Evolutionary conservation across 2,888 invertebrate genomes (phyloP).

Genomic region (Drosophila vallismaia): DNA sequence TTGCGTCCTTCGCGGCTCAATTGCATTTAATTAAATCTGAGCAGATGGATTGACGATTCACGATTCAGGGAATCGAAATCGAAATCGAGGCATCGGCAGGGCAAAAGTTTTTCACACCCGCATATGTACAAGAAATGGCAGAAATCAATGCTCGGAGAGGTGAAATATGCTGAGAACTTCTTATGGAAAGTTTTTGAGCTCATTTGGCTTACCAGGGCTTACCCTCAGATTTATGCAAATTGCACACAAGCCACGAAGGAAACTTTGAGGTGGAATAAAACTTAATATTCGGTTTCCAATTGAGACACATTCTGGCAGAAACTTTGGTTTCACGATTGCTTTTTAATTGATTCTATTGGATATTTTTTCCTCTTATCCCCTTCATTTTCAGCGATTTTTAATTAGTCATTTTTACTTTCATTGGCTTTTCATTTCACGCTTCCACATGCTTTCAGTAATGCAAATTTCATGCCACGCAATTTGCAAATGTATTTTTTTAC

Average conservation of each 20-base stretch:
- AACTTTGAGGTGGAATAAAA: slow-evolving; percentile 25
- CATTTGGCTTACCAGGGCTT: slow-evolving; percentile 24
- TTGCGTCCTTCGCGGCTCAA: slow-evolving; percentile 8
- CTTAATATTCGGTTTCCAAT: slow-evolving; percentile 9
- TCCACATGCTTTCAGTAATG: not conserved
- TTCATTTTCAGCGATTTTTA: not conserved
- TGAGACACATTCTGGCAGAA: not conserved
- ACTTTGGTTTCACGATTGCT: not conserved
- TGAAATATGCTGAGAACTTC: slow-evolving; percentile 32
- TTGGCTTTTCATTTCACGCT: slow-evolving; percentile 1
- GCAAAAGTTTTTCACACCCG: slow-evolving; percentile 14
- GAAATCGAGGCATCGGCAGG: slow-evolving; percentile 28
- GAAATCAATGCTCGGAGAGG: not conserved
- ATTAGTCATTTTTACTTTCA: not conserved
- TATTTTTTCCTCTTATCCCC: not conserved
- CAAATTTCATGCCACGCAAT: not conserved
- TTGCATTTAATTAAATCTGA: slow-evolving; percentile 47
- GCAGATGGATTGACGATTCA: slow-evolving; percentile 7
- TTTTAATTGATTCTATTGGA: not conserved
- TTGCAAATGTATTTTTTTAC: slow-evolving; percentile 1
- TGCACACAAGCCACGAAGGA: slow-evolving; percentile 29
- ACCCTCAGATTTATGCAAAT: slow-evolving; percentile 44
- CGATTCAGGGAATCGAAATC: not conserved
- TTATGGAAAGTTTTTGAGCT: slow-evolving; percentile 31
- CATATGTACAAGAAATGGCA: not conserved